These are phyloP conservation scores for Blomia tropicalis DNA, from an alignment of 2,888 invertebrate species.

Conservation along the genomic window DNA sequence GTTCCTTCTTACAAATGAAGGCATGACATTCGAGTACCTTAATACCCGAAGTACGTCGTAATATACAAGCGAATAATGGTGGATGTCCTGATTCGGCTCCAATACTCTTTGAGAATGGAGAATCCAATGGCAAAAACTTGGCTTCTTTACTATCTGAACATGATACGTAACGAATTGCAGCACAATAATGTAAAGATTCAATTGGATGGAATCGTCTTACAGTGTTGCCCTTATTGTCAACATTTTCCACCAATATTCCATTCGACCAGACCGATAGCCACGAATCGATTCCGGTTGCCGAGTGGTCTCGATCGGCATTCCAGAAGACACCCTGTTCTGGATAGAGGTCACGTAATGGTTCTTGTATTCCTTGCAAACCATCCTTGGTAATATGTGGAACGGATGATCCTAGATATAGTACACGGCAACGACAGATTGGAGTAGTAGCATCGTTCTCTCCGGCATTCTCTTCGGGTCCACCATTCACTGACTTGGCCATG, in stretches of 20 bases:
- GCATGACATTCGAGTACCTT: constrained; percentile 94
- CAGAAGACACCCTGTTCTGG: constrained; percentile 59
- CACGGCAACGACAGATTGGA: constrained; percentile 88
- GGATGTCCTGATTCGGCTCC: constrained; percentile 67
- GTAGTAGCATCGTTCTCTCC: constrained; percentile 49
- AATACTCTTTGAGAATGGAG: constrained; percentile 80
- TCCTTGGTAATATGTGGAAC: constrained; percentile 95
- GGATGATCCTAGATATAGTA: constrained; percentile 85
- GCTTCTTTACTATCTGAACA: constrained; percentile 25
- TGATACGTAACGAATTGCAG: constrained; percentile 72
- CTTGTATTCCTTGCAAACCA: constrained; percentile 89
- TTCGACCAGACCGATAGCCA: constrained; percentile 96
- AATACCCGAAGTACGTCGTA: constrained; percentile 85
- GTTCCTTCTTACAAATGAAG: constrained; percentile 88
- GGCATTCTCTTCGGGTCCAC: neutral
- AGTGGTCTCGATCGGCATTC: constrained; percentile 8
- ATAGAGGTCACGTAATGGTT: constrained; percentile 84
- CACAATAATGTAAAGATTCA: constrained; percentile 84
- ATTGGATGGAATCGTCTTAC: constrained; percentile 91
- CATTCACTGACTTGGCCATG: constrained; percentile 13
- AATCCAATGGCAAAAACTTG: constrained; percentile 75
- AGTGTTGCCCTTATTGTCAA: constrained; percentile 82
- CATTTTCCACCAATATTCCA: constrained; percentile 78
- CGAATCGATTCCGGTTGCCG: constrained; percentile 61
- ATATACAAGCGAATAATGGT: constrained; percentile 86